Base-by-base conservation (phyloP, 2,888 invertebrate species). In the Phengaris arion region DNA sequence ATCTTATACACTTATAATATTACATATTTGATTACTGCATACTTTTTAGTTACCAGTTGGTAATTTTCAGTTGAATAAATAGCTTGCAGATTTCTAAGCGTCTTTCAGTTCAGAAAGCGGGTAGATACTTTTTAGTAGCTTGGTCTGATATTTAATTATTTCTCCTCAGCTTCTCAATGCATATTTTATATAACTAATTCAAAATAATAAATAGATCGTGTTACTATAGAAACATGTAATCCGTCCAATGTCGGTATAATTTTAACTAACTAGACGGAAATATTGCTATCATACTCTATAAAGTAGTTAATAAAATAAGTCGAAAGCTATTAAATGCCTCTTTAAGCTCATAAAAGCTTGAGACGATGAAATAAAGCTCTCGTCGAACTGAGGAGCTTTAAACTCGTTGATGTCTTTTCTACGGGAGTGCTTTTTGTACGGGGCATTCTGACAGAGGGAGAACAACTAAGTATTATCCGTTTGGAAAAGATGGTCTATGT, bases 351-450 rank as follows among this genome's bases (percentile, higher is more conserved):
- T 64, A 13, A 64, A 64, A 64, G 64, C 64, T 64, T 35, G 35
- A 12, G 10, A 64, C 22, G 59, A 64, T 13, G 2, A 12, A 64
- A 64, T 64, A 64, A 64, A 64, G 35, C 64, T 64, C 35, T 35
- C 48, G 59, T 7, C 10, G 22, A 22, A 59, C 59, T 9, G 22
- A 5, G 35, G 13, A 64, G 64, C 64, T 45, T 59, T 59, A 10
- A 12, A 6, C 12, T 35, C 64, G 35, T 64, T 64, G 64, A 64
- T 64, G 64, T 64, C 64, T 64, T 64, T 64, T 64, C 45, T 64
- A 64, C 35, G 2, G 35, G 12, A 59, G 64, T 6, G 6, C 64
- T 45, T 64, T 35, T 13, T 35, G 35, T 35, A 64, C 12, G 12
- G 35, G 35, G 6, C 2, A 35, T 45, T 35, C 35, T 12, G 12